Conservation (phyloP, 2,888 invertebrate genomes). For the Brachypalpus laphriformis region DNA sequence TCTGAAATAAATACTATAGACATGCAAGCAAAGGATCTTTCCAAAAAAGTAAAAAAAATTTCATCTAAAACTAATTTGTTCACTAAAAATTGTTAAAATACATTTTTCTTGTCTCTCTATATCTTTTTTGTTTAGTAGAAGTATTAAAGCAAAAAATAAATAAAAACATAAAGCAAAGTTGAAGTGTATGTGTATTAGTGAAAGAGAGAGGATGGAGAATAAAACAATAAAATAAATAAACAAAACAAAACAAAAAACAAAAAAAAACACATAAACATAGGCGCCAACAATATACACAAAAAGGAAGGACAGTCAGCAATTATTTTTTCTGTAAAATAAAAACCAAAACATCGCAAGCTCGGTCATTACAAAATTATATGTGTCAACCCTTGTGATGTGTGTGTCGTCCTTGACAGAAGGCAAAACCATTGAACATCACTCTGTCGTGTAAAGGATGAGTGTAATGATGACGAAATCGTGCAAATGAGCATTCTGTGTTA, state of each 20-base stretch:
- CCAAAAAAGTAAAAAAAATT: slow-evolving; percentile 68
- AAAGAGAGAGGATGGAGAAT: slow-evolving; percentile 35
- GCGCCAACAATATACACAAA: slow-evolving; percentile 21
- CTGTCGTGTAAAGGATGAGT: slow-evolving; percentile 17
- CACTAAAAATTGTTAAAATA: slow-evolving; percentile 47
- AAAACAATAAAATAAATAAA: slow-evolving; percentile 9
- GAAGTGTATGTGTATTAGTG: slow-evolving; percentile 44
- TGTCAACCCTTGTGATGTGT: slow-evolving; percentile 35
- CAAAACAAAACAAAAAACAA: slow-evolving; percentile 13
- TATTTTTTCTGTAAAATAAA: not conserved
- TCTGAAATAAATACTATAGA: slow-evolving; percentile 83
- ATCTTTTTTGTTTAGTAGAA: slow-evolving; percentile 18
- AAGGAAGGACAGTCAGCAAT: slow-evolving; percentile 20
- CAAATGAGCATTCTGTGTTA: slow-evolving; percentile 17
- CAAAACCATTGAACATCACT: not conserved
- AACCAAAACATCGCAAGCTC: slow-evolving; percentile 43
- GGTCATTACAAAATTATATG: slow-evolving; percentile 48
- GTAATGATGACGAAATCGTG: slow-evolving; percentile 31
- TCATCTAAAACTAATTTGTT: slow-evolving; percentile 52
- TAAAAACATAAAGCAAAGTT: slow-evolving; percentile 21
- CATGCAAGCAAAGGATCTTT: slow-evolving; percentile 82
- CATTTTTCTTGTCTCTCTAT: not conserved
- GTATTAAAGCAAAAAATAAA: slow-evolving; percentile 16
- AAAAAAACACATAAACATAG: slow-evolving; percentile 26
- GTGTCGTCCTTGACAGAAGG: slow-evolving; percentile 27